These are phyloP conservation scores for Cheilosia pagana DNA, from an alignment of 2,888 invertebrate genomes.

Conservation along the genomic window DNA sequence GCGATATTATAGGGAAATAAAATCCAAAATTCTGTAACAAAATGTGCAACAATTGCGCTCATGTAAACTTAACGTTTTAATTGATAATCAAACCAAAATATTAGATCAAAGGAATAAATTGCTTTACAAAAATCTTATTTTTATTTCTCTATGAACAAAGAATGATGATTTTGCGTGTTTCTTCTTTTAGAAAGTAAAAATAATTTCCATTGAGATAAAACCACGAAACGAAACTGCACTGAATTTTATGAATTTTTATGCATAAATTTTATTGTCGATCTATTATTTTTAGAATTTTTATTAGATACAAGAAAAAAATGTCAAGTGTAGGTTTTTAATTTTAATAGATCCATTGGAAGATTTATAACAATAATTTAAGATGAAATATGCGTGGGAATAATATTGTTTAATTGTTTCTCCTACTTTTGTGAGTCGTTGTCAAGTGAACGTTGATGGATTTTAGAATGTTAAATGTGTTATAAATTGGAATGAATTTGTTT, in stretches of 20 bases:
- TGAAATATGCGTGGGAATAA: no score
- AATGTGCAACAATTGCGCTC: neutral
- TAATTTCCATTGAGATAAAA: neutral
- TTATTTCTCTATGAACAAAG: conserved; percentile 21
- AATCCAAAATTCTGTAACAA: neutral
- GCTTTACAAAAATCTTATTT: neutral
- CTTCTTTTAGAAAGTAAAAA: conserved; percentile 33
- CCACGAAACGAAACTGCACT: conserved; percentile 20
- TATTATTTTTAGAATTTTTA: conserved; percentile 44
- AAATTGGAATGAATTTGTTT: no score
- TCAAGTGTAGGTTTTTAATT: no score
- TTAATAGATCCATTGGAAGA: no score
- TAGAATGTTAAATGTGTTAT: no score
- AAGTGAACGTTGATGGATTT: no score
- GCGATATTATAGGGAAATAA: no score
- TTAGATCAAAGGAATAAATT: neutral
- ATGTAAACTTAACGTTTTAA: neutral
- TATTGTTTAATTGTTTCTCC: no score
- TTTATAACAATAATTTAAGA: no score
- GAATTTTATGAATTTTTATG: conserved; percentile 23
- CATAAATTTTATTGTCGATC: conserved; percentile 26
- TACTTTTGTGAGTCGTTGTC: no score
- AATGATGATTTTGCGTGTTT: conserved; percentile 10
- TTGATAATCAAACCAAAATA: neutral
- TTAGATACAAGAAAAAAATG: neutral